phyloP scores from a whole-genome alignment of 1,140 invertebrate species.

The Aporrectodea caliginosa region DNA sequence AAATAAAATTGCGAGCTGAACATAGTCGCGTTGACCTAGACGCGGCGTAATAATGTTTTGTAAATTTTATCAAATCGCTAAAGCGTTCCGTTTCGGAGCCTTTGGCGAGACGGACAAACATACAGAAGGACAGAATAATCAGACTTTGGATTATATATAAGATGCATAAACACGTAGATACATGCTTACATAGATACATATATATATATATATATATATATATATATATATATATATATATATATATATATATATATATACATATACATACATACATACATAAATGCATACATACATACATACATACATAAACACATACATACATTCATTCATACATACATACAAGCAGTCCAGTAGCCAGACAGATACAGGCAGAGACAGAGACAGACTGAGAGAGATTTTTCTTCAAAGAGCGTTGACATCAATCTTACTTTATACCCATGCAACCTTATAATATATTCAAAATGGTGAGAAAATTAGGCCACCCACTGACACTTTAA shows the following conservation, averaged over 20 bases:
- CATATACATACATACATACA: background rate
- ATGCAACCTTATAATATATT: too few relatives aligned
- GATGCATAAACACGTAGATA: background rate
- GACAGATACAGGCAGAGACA: background rate
- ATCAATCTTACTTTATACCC: too few relatives aligned
- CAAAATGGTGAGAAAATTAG: too few relatives aligned
- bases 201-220: background rate
- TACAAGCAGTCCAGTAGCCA: background rate
- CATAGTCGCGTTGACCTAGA: background rate
- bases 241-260: background rate
- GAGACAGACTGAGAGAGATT: background rate
- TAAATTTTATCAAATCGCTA: background rate
- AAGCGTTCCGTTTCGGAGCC: background rate
- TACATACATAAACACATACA: background rate
- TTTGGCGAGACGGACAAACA: too few relatives aligned
- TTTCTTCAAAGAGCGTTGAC: too few relatives aligned
- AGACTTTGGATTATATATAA: background rate
- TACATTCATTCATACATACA: background rate
- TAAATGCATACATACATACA: background rate
- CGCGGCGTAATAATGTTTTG: background rate
- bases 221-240: background rate
- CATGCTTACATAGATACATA: background rate
- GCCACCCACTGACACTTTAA: too few relatives aligned
- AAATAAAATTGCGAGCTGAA: too few relatives aligned
- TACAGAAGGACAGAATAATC: too few relatives aligned